Percentiles rank a stretch among this genome's conserved stretches.
Evolutionary conservation across 2,113 vertebrate species (phyloP).

Genomic region (Glaucidium brasilianum): DNA sequence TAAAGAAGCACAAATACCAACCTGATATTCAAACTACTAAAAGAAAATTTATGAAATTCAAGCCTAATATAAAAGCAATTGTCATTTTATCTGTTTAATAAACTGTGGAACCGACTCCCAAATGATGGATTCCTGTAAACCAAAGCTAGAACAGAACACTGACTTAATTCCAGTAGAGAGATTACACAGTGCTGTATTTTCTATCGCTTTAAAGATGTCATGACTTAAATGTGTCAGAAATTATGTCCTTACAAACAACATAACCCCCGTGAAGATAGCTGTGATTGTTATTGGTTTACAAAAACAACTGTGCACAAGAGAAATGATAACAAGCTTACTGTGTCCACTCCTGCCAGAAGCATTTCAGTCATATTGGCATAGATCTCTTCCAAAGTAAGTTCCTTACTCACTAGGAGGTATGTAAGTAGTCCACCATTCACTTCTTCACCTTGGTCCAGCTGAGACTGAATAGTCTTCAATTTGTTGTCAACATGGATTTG

Average conservation of each 20-base stretch:
- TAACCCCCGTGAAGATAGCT: neutral
- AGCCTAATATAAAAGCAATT: neutral
- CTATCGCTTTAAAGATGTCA: neutral
- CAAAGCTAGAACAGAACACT: neutral
- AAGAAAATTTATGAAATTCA: neutral
- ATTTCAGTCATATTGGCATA: constrained; percentile 93
- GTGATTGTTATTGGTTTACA: neutral
- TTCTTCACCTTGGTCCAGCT: constrained; percentile 74
- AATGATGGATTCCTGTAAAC: neutral
- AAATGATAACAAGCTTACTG: constrained; percentile 67
- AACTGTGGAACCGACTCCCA: neutral
- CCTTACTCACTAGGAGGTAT: constrained; percentile 81
- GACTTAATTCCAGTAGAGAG: neutral
- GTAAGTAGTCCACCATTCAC: constrained; percentile 87
- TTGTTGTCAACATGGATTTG: constrained; percentile 85
- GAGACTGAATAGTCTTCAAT: constrained; percentile 77
- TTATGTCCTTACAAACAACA: neutral
- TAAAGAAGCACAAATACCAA: neutral
- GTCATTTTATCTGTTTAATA: neutral
- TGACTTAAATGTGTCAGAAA: neutral
- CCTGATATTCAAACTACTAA: neutral
- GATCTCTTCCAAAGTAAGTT: constrained; percentile 89
- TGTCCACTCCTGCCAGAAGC: constrained; percentile 93
- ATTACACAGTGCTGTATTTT: neutral
- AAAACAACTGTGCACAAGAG: neutral